Percentiles rank a stretch among this genome's conserved stretches.
These are phyloP conservation scores for Sarcophaga caerulescens DNA, from an alignment of 2,888 invertebrate species.

Conservation along the genomic window DNA sequence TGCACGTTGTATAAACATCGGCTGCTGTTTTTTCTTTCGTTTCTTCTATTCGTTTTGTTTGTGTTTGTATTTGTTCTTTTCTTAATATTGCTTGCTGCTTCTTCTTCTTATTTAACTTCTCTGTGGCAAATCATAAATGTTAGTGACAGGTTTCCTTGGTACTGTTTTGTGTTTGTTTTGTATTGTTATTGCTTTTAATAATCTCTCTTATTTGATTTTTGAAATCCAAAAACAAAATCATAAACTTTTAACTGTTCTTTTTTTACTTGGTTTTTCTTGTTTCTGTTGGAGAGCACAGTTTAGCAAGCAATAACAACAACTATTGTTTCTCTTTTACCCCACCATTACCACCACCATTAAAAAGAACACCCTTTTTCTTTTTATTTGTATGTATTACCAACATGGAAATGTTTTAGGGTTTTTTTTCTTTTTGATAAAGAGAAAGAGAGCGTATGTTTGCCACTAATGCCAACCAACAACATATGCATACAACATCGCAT, in stretches of 20 bases:
- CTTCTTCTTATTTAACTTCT: neutral
- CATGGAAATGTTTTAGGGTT: neutral
- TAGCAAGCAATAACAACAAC: neutral
- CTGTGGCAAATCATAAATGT: constrained; percentile 31
- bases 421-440: constrained; percentile 34
- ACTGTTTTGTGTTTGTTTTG: constrained; percentile 16
- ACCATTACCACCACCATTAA: neutral
- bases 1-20: constrained; percentile 38
- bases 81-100: neutral
- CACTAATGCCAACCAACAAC: no score
- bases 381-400: no score
- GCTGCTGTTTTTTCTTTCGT: constrained; percentile 31
- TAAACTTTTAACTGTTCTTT: no score
- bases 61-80: neutral
- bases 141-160: constrained; percentile 51
- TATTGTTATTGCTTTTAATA: constrained; percentile 22
- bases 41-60: neutral
- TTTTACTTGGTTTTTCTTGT: neutral
- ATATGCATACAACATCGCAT: neutral
- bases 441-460: no score
- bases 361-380: no score
- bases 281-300: neutral
- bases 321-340: neutral
- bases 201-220: constrained; percentile 18
- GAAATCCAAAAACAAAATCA: no score